A percentile compares a stretch with the other conserved stretches of the same genome.
Evolutionary conservation across 2,888 invertebrate species (phyloP).

Genomic region (Agrochola circellaris): DNA sequence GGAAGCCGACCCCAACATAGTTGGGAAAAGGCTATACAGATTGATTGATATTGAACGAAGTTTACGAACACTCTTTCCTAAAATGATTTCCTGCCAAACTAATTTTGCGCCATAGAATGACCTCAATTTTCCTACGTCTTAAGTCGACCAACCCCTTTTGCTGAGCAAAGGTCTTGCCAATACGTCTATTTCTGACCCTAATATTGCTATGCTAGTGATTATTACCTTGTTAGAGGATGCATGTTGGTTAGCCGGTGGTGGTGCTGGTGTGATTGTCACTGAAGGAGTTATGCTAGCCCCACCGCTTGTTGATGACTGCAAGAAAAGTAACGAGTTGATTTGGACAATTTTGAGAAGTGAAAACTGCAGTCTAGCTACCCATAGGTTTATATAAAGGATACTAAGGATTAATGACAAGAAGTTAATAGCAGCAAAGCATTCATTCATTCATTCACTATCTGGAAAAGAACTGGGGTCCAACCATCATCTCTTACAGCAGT

Average conservation of each 20-base stretch:
- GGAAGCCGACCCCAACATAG: too few species aligned
- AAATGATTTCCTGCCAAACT: too few species aligned
- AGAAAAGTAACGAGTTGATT: neutral
- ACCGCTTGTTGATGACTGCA: constrained; percentile 82
- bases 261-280: constrained; percentile 94
- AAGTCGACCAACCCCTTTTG: neutral
- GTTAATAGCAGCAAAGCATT: too few species aligned
- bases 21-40: too few species aligned
- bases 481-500: too few species aligned
- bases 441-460: too few species aligned
- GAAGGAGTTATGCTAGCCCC: constrained; percentile 92
- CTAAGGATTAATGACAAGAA: too few species aligned
- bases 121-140: too few species aligned
- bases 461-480: too few species aligned
- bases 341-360: neutral
- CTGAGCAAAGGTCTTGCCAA: neutral
- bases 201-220: neutral
- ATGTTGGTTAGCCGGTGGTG: constrained; percentile 91
- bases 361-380: neutral
- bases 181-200: neutral
- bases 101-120: too few species aligned
- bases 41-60: too few species aligned
- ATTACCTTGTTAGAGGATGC: constrained; percentile 75
- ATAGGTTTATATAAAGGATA: neutral
- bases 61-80: too few species aligned